Evolutionary conservation across 2,113 vertebrate genomes (phyloP).

Genomic region (Xiphophorus hellerii): DNA sequence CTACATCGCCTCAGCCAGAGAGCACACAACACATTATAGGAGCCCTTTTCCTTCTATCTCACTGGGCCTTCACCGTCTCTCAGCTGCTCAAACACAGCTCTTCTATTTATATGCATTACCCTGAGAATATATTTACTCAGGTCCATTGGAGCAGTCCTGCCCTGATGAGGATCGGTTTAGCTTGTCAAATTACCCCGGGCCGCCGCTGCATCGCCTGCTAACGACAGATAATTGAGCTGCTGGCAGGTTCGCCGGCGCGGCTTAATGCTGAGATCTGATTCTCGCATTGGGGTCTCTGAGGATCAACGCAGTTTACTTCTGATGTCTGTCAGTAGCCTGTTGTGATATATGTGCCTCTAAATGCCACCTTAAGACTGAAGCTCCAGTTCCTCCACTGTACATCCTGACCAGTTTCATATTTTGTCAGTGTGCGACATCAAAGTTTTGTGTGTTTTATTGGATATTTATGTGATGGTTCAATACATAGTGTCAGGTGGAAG

Average conservation of each 20-base stretch:
- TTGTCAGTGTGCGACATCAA: not conserved
- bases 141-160: conserved; percentile 85
- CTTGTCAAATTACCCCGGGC: conserved; percentile 85
- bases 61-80: conserved; percentile 49
- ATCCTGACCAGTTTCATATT: not conserved
- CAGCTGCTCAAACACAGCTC: conserved; percentile 86
- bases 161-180: conserved; percentile 88
- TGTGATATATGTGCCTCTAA: conserved; percentile 1
- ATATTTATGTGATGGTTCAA: not conserved
- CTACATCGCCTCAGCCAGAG: conserved; percentile 5
- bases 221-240: conserved; percentile 88
- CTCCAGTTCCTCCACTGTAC: not conserved
- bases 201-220: conserved; percentile 83
- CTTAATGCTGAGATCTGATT: conserved; percentile 23
- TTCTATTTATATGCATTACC: conserved; percentile 85
- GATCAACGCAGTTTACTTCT: conserved; percentile 26
- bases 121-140: conserved; percentile 88
- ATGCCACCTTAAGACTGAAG: not conserved
- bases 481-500: not conserved
- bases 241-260: conserved; percentile 73
- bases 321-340: conserved; percentile 21
- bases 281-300: conserved; percentile 1
- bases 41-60: conserved; percentile 13
- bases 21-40: not conserved
- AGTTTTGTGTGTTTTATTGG: not conserved